These are phyloP conservation scores for Apis cerana DNA, from an alignment of 1,140 invertebrate species.

Conservation along the genomic window DNA sequence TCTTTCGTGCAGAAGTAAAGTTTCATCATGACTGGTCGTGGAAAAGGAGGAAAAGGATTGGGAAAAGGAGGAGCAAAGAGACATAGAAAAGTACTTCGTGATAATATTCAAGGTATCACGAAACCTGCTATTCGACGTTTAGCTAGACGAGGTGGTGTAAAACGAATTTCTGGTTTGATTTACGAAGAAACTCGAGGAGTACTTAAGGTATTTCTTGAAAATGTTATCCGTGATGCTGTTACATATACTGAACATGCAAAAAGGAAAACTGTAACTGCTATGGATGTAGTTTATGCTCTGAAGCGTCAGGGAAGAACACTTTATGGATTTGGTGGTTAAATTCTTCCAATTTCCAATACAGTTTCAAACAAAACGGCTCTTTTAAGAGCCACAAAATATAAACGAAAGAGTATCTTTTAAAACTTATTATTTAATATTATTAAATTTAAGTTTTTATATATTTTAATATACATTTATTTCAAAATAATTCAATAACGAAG, in stretches of 20 bases:
- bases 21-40: slow-evolving; percentile 52
- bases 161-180: slow-evolving; percentile 45
- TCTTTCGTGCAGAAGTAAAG: accelerated
- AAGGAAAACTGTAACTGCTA: slow-evolving; percentile 77
- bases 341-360: background rate
- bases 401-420: background rate
- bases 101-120: slow-evolving; percentile 58
- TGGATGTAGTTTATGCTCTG: slow-evolving; percentile 79
- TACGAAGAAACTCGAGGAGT: slow-evolving; percentile 51
- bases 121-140: slow-evolving; percentile 54
- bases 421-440: background rate
- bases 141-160: slow-evolving; percentile 53
- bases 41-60: slow-evolving; percentile 59
- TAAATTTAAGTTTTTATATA: too few relatives aligned
- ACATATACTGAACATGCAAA: slow-evolving; percentile 81
- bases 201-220: slow-evolving; percentile 74
- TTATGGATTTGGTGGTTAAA: slow-evolving; percentile 76
- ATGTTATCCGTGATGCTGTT: slow-evolving; percentile 76
- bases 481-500: too few relatives aligned
- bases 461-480: too few relatives aligned
- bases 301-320: slow-evolving; percentile 63
- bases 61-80: slow-evolving; percentile 60
- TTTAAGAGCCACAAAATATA: slow-evolving; percentile 52
- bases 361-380: slow-evolving; percentile 42
- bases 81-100: slow-evolving; percentile 57